Conservation (phyloP, 2,113 vertebrate species). For the Hymenochirus boettgeri region DNA sequence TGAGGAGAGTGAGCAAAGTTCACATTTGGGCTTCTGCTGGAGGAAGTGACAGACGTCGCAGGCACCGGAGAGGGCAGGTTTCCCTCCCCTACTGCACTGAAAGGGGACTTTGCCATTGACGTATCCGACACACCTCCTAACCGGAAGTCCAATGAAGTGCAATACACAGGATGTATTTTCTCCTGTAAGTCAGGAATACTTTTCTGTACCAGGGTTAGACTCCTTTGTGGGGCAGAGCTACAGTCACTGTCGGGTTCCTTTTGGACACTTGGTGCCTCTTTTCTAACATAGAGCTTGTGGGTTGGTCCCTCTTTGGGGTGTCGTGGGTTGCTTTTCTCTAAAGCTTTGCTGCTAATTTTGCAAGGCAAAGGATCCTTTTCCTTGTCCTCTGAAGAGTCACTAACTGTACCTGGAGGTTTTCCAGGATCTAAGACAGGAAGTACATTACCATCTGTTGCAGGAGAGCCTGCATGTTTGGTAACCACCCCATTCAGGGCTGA, state of each 20-base stretch:
- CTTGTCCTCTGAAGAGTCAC: constrained; percentile 52
- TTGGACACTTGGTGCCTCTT: constrained; percentile 59
- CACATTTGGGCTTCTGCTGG: constrained; percentile 58
- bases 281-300: constrained; percentile 63
- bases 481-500: constrained; percentile 42
- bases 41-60: constrained; percentile 60
- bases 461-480: constrained; percentile 56
- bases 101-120: constrained; percentile 64
- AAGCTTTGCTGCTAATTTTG: constrained; percentile 51
- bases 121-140: constrained; percentile 65
- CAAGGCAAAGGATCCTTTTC: constrained; percentile 58
- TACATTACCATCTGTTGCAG: constrained; percentile 54
- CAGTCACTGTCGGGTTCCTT: constrained; percentile 61
- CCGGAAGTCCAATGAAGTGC: constrained; percentile 72
- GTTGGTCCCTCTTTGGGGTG: constrained; percentile 62
- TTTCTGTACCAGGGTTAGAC: constrained; percentile 55
- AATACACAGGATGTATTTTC: constrained; percentile 66
- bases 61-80: constrained; percentile 66
- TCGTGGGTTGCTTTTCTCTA: constrained; percentile 59
- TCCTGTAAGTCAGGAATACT: constrained; percentile 65
- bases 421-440: constrained; percentile 55
- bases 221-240: constrained; percentile 54
- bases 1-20: constrained; percentile 55
- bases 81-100: constrained; percentile 67
- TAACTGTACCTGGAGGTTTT: constrained; percentile 57